Conservation (phyloP, 2,888 invertebrate genomes). For the Dexiosoma caninum region DNA sequence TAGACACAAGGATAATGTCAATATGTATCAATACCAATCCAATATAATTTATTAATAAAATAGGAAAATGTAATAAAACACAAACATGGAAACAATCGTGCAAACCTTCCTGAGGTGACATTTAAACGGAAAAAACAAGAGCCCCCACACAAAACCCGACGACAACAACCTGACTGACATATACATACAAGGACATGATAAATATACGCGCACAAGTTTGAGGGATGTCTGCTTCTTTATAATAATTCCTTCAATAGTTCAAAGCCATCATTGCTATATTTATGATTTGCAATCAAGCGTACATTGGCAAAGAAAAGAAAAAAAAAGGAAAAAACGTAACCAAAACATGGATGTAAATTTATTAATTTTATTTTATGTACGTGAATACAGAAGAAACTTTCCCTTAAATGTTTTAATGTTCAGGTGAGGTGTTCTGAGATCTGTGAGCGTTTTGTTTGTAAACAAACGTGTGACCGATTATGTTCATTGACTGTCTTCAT, state of each 20-base stretch:
- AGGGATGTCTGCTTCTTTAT: background rate
- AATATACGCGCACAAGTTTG: background rate
- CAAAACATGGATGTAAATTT: background rate
- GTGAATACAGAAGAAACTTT: background rate
- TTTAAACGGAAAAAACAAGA: background rate
- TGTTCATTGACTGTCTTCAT: too few relatives aligned
- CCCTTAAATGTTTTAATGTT: background rate
- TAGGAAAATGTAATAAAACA: background rate
- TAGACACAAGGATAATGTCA: background rate
- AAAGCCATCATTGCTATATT: slow-evolving; percentile 23
- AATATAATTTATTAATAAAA: background rate
- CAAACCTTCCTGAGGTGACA: background rate
- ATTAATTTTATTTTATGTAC: background rate
- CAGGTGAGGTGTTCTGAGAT: background rate
- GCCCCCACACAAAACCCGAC: background rate
- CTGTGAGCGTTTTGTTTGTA: background rate
- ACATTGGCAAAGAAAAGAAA: background rate
- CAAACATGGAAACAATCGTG: background rate
- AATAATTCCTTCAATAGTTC: background rate
- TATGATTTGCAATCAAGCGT: slow-evolving; percentile 24
- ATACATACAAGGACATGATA: background rate
- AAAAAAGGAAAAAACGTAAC: background rate
- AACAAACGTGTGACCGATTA: too few relatives aligned
- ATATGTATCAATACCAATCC: background rate
- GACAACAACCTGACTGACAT: background rate